Conservation (phyloP, 2,113 vertebrate genomes). For the Cinclus cinclus region DNA sequence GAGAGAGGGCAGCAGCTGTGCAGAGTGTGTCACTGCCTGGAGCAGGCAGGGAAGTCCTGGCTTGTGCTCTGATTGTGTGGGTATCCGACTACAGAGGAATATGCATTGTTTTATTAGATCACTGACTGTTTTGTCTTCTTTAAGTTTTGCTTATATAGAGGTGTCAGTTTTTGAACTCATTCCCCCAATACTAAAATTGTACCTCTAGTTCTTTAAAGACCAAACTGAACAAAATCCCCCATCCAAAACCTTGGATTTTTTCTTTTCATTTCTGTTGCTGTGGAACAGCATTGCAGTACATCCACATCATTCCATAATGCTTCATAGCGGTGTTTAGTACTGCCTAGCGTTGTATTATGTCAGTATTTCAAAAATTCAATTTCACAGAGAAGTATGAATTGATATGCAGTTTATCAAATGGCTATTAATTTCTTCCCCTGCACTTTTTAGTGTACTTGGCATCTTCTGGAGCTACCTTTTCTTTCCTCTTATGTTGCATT, state of each 20-base stretch:
- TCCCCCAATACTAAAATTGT: not conserved
- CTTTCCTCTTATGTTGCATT: not conserved
- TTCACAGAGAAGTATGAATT: not conserved
- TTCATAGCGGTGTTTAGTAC: not conserved
- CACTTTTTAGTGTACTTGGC: not conserved
- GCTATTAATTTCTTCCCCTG: not conserved
- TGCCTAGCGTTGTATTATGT: not conserved
- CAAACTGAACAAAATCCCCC: not conserved
- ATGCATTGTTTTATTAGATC: not conserved
- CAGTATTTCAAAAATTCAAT: not conserved
- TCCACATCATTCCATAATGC: not conserved
- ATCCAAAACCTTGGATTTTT: not conserved
- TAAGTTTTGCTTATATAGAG: not conserved
- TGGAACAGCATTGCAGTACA: not conserved
- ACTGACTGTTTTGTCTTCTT: not conserved
- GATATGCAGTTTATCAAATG: not conserved
- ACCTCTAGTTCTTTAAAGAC: not conserved
- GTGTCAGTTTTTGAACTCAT: not conserved
- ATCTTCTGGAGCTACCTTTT: not conserved
- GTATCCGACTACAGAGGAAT: not conserved
- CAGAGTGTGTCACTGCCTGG: not conserved
- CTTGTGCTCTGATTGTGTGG: rapidly evolving
- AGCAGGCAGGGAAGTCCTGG: not conserved
- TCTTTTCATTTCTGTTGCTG: not conserved
- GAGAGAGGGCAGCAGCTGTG: not conserved